Conservation (phyloP, 2,888 invertebrate genomes). For the Malthinus seriepunctatus region DNA sequence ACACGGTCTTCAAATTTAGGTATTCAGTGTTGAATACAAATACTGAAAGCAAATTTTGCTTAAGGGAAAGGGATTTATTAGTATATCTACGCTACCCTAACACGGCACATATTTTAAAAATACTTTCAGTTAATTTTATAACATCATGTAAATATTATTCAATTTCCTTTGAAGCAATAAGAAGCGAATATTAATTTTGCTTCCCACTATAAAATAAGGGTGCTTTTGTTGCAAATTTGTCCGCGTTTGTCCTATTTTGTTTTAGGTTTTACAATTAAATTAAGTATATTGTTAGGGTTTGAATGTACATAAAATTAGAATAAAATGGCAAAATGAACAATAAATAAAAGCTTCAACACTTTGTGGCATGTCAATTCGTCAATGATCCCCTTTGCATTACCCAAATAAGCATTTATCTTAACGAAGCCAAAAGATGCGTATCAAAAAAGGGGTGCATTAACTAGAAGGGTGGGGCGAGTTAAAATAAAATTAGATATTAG, state of each 20-base stretch:
- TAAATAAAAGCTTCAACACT: conserved; percentile 29
- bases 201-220: not conserved
- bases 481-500: conserved; percentile 31
- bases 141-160: conserved; percentile 23
- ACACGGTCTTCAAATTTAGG: conserved; percentile 39
- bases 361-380: conserved; percentile 33
- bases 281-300: conserved; percentile 17
- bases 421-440: conserved; percentile 34
- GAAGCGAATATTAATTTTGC: conserved; percentile 20
- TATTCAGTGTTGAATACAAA: conserved; percentile 38
- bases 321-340: conserved; percentile 18
- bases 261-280: conserved; percentile 21
- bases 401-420: conserved; percentile 39
- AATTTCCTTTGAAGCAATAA: conserved; percentile 21
- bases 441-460: conserved; percentile 36
- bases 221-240: not conserved
- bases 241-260: not conserved
- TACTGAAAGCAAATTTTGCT: conserved; percentile 36
- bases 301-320: conserved; percentile 26
- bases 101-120: conserved; percentile 27
- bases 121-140: conserved; percentile 25
- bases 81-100: conserved; percentile 29
- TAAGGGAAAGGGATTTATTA: conserved; percentile 34
- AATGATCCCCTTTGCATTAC: conserved; percentile 33
- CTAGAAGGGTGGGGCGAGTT: conserved; percentile 22